Base-by-base conservation (phyloP, 2,888 invertebrate genomes). In the Sericinus montela region DNA sequence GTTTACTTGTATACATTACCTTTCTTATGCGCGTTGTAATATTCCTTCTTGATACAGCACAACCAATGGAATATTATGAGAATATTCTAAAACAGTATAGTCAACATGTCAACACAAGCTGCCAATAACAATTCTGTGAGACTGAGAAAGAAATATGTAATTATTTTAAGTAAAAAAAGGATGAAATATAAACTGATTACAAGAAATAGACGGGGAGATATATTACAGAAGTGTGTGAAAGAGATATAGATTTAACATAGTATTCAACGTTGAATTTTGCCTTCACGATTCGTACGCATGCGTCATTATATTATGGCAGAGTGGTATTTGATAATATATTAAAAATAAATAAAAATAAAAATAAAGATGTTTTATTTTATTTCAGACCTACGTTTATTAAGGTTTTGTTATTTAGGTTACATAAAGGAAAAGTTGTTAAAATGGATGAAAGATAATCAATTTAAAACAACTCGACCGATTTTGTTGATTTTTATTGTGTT, bases 231-330 rank as follows among this genome's bases (percentile, higher is more conserved):
- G 50, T 46, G 76, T 51, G 55, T 53, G 69, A 85, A 53, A 54
- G 78, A 74, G 80, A 80, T 34, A 55, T 48, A 51, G 55, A 68
- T 64, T 77, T 72, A 74, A 75, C 75, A 78, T 69, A 68, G 58
- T 57, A 57, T 62, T 63, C 73, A 72, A 71, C 67, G 69, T 63
- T 60, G 67, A 67, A 63, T 70, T 72, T 72, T 71, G 67, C 60
- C 60, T 62, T 69, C 62, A 69, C 62, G 75, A 75, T 81, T 80
- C 80, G 79, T 75, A 79, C 87, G 86, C 88, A 86, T 87, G 87
- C 87, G 87, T 84, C 79, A 86, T 72, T 73, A 65, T 53, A 57
- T 56, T 57, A 56, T 45, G 16, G 32, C 84, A 85, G 86, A 70
- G 67, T 42, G 57, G 72, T 56, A 76, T 55, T 75, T 8, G 10